A percentile compares a stretch with the other conserved stretches of the same genome.
Evolutionary conservation across 2,113 vertebrate genomes (phyloP).

Genomic region (Thamnaconus septentrionalis): DNA sequence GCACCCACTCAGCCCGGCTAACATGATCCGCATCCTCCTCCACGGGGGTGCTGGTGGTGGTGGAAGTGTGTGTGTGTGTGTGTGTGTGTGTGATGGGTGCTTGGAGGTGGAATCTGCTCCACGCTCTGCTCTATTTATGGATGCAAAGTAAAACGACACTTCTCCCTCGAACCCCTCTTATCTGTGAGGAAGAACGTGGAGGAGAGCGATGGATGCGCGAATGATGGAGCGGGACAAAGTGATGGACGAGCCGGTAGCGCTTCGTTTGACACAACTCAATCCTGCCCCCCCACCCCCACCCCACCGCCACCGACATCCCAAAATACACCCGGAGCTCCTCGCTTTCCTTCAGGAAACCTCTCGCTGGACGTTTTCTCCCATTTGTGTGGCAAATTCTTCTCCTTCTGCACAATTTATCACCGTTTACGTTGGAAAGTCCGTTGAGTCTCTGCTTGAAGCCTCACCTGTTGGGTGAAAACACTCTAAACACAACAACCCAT

Average conservation of each 20-base stretch:
- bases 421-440: too few species aligned
- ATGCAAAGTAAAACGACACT: conserved; percentile 70
- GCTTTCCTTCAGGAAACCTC: too few species aligned
- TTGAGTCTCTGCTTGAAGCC: too few species aligned
- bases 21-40: conserved; percentile 73
- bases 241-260: conserved; percentile 5
- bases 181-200: conserved; percentile 28
- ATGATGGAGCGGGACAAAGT: conserved; percentile 26
- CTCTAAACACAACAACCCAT: too few species aligned
- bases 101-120: conserved; percentile 27
- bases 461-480: too few species aligned
- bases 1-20: conserved; percentile 72
- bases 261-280: not conserved
- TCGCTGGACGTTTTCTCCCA: too few species aligned
- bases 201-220: conserved; percentile 14
- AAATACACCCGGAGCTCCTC: too few species aligned
- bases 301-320: too few species aligned
- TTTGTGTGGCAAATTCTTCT: too few species aligned
- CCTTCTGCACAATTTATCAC: too few species aligned
- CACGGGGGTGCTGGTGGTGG: conserved; percentile 48
- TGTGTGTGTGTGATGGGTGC: too few species aligned
- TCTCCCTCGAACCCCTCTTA: conserved; percentile 50
- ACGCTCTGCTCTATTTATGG: conserved; percentile 70
- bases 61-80: too few species aligned
- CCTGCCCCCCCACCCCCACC: not conserved